Percentiles rank a stretch among this genome's conserved stretches.
Evolutionary conservation across 2,797 vertebrate genomes (phyloP).

Genomic region (Brachymystax lenok): DNA sequence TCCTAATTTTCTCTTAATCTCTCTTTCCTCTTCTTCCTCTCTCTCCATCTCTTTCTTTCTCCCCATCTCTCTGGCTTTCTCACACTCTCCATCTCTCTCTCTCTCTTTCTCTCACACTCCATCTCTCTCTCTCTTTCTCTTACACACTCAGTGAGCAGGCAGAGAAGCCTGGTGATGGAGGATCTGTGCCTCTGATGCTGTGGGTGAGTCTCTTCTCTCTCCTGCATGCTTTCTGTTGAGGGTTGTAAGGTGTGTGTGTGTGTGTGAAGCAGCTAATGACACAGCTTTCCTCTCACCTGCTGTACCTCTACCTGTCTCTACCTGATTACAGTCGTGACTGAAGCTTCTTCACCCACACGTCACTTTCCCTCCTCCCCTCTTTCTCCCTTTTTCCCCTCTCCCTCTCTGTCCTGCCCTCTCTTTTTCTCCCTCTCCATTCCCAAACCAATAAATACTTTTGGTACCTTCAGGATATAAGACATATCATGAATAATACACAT

Average conservation of each 20-base stretch:
- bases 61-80: too few species aligned
- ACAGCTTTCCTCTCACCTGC: neutral
- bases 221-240: neutral
- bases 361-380: conserved; percentile 9
- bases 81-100: neutral
- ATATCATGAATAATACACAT: too few species aligned
- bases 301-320: neutral
- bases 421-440: neutral
- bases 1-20: neutral
- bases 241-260: neutral
- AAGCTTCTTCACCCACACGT: conserved; percentile 7
- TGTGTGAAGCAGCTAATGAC: neutral
- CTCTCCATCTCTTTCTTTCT: neutral
- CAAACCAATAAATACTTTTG: too few species aligned
- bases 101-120: too few species aligned
- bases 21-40: too few species aligned
- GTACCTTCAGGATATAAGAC: too few species aligned
- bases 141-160: neutral
- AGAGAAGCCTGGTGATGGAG: neutral
- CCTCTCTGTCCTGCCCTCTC: conserved; percentile 3
- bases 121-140: neutral
- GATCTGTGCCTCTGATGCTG: neutral
- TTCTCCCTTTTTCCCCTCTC: neutral
- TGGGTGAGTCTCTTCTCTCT: neutral
- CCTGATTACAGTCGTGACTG: conserved; percentile 8